Conservation (phyloP, 2,113 vertebrate species). For the Tyrannus savana region DNA sequence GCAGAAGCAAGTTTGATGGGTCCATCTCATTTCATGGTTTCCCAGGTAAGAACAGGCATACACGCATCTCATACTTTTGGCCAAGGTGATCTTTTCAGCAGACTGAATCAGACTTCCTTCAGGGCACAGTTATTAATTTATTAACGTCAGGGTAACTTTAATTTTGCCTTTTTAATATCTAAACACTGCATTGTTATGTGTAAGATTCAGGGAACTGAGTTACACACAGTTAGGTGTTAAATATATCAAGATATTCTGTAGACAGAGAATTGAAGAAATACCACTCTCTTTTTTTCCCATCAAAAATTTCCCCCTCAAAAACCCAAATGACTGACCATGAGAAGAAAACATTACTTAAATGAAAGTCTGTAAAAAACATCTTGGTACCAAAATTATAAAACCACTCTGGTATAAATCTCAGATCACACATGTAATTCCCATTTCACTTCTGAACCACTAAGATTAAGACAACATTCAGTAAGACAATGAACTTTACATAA, state of each 20-base stretch:
- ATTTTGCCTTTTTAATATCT: background rate
- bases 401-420: conserved; percentile 6
- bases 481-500: conserved; percentile 43
- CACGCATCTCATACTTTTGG: background rate
- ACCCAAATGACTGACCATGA: conserved; percentile 17
- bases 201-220: background rate
- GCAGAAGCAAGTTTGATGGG: background rate
- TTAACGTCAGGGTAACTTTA: background rate
- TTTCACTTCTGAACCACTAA: background rate
- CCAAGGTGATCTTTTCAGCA: background rate
- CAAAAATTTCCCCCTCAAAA: background rate
- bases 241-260: conserved; percentile 19
- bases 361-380: conserved; percentile 29
- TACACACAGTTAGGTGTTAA: background rate
- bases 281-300: background rate
- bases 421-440: conserved; percentile 27
- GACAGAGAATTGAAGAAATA: background rate
- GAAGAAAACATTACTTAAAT: conserved; percentile 36
- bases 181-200: background rate
- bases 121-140: background rate
- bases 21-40: background rate
- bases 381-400: conserved; percentile 26
- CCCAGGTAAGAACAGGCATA: background rate
- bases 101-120: background rate
- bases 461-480: conserved; percentile 4